phyloP scores from a whole-genome alignment of 2,888 invertebrate species.

The Mongoloraphidia duomilia region DNA sequence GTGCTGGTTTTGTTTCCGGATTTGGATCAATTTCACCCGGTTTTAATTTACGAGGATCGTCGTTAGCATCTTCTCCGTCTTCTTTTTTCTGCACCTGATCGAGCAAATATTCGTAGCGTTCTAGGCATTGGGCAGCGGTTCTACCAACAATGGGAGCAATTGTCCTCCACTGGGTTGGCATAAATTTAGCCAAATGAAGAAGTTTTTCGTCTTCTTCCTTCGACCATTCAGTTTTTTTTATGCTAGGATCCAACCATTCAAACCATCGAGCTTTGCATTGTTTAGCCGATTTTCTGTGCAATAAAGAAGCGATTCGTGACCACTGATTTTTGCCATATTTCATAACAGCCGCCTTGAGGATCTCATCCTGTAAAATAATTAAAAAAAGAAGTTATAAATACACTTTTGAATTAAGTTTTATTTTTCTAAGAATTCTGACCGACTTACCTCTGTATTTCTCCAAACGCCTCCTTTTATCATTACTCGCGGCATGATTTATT shows the following conservation, averaged over 20 bases:
- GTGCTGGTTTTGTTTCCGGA: constrained; percentile 97
- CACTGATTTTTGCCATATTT: constrained; percentile 99
- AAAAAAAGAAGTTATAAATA: constrained; percentile 4
- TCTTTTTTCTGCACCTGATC: constrained; percentile 96
- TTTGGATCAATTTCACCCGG: constrained; percentile 99
- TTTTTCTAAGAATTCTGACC: too few species aligned
- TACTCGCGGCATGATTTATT: constrained; percentile 99
- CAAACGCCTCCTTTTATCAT: constrained; percentile 99
- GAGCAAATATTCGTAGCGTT: constrained; percentile 88
- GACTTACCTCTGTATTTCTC: constrained; percentile 94
- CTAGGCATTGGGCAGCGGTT: constrained; percentile 96
- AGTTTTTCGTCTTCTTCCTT: constrained; percentile 98
- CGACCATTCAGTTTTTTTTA: constrained; percentile 99
- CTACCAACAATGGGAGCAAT: constrained; percentile 98
- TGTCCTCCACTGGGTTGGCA: constrained; percentile 99
- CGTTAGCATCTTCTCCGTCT: constrained; percentile 80
- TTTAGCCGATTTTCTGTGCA: constrained; percentile 97
- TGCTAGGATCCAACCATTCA: constrained; percentile 99
- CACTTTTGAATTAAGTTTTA: constrained; percentile 8
- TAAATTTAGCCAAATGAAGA: constrained; percentile 90
- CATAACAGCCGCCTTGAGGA: constrained; percentile 99
- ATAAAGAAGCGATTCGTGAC: constrained; percentile 95
- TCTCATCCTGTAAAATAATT: constrained; percentile 80
- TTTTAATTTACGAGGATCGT: constrained; percentile 93
- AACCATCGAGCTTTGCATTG: constrained; percentile 99